Percentiles rank a stretch among this genome's conserved stretches.
Conservation (phyloP, 2,888 invertebrate species). For the Thalpophila matura region DNA sequence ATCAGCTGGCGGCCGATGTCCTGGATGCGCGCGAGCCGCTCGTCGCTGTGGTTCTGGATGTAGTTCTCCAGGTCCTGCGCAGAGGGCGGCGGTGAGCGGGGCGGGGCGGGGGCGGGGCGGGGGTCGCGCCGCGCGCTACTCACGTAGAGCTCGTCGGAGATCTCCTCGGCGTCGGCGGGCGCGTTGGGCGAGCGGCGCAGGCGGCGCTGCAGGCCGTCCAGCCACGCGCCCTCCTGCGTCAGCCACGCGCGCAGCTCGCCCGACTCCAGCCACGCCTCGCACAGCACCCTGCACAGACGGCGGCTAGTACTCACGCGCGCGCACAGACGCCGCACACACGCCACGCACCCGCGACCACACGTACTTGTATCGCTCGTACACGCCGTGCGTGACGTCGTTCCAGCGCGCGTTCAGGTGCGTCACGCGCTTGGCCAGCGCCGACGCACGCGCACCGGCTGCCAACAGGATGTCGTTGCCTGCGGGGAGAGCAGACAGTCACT, state of each 20-base stretch:
- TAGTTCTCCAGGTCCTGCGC: slow-evolving; percentile 95
- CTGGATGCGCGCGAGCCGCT: slow-evolving; percentile 93
- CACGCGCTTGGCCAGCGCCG: slow-evolving; percentile 91
- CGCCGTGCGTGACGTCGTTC: slow-evolving; percentile 90
- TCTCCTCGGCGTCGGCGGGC: slow-evolving; percentile 97
- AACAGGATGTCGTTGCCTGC: slow-evolving; percentile 92
- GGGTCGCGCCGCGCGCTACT: slow-evolving; percentile 71
- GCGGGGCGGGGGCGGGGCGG: too few relatives aligned
- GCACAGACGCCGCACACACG: slow-evolving; percentile 68
- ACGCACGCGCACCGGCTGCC: slow-evolving; percentile 88
- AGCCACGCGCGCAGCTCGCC: slow-evolving; percentile 95
- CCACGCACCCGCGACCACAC: slow-evolving; percentile 53
- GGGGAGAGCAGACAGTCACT: not conserved
- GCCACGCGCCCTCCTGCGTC: slow-evolving; percentile 94
- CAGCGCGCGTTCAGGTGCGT: slow-evolving; percentile 91
- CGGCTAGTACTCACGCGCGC: slow-evolving; percentile 80
- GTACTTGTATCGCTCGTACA: slow-evolving; percentile 92
- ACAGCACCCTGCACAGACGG: slow-evolving; percentile 85
- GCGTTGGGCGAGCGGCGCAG: slow-evolving; percentile 93
- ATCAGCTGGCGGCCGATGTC: slow-evolving; percentile 94
- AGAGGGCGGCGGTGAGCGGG: slow-evolving; percentile 94
- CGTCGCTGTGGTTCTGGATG: slow-evolving; percentile 93
- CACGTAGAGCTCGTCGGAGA: slow-evolving; percentile 96
- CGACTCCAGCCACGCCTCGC: slow-evolving; percentile 94
- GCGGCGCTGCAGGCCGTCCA: slow-evolving; percentile 95